Evolutionary conservation across 2,888 invertebrate species (phyloP).

Genomic region (Hydroisotoma schaefferi): DNA sequence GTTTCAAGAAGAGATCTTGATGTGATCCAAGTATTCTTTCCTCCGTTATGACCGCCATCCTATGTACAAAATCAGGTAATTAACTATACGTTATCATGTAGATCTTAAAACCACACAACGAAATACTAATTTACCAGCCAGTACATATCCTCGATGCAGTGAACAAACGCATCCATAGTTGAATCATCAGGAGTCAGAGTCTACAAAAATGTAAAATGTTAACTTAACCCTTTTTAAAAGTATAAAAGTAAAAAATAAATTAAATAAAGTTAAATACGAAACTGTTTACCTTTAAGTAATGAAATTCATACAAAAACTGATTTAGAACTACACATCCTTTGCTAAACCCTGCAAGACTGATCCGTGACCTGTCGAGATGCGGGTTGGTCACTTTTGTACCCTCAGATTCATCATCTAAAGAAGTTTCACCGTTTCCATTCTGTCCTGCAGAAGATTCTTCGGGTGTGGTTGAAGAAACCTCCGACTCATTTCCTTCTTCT

Average conservation of each 20-base stretch:
- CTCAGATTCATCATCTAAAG: constrained; percentile 5
- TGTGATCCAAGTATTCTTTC: constrained; percentile 83
- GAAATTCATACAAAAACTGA: constrained; percentile 82
- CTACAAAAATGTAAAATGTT: constrained; percentile 42
- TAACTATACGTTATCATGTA: too few relatives aligned
- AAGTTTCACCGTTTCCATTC: background rate
- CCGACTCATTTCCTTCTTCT: constrained; percentile 13
- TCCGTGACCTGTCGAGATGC: constrained; percentile 58
- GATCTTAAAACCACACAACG: too few relatives aligned
- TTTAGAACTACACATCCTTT: constrained; percentile 91
- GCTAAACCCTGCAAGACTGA: constrained; percentile 77
- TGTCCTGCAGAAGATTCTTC: background rate
- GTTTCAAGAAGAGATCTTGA: constrained; percentile 68
- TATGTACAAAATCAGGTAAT: too few relatives aligned
- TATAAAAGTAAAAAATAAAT: too few relatives aligned
- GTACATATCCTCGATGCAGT: constrained; percentile 70
- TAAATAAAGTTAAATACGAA: too few relatives aligned
- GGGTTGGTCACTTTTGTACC: constrained; percentile 18
- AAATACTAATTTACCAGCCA: too few relatives aligned
- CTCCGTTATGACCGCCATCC: constrained; percentile 73
- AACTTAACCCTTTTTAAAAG: background rate
- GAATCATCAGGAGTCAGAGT: constrained; percentile 63
- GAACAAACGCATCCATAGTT: constrained; percentile 63
- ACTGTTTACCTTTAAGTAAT: constrained; percentile 62
- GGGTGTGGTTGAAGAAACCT: constrained; percentile 4